Evolutionary conservation across 2,797 vertebrate species (phyloP).

Genomic region (Pseudotriccus pelzelni): DNA sequence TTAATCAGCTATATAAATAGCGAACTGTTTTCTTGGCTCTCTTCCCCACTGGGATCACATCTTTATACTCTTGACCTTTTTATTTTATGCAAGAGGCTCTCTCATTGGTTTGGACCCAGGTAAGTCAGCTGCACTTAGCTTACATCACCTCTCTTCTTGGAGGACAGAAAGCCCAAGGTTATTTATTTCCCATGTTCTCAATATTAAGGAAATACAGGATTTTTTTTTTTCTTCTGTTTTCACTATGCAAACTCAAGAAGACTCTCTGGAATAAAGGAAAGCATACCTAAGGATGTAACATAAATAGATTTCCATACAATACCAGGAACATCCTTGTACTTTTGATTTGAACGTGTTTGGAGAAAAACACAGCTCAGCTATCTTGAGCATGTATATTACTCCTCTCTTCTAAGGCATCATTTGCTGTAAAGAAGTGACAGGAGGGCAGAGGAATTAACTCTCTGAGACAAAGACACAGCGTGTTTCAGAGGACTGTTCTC

Average conservation of each 20-base stretch:
- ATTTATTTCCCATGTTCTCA: background rate
- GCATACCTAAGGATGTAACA: background rate
- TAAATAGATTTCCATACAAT: background rate
- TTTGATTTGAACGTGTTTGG: background rate
- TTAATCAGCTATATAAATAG: slow-evolving; percentile 73
- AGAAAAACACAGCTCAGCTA: background rate
- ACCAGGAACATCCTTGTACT: background rate
- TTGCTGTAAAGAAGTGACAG: background rate
- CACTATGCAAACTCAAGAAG: background rate
- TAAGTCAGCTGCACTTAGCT: background rate
- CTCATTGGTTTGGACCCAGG: background rate
- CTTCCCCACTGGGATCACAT: background rate
- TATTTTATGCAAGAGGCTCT: slow-evolving; percentile 17
- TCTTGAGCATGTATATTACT: background rate
- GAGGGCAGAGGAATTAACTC: background rate
- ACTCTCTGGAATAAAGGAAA: background rate
- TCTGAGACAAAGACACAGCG: background rate
- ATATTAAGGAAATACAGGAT: background rate
- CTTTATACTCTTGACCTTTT: slow-evolving; percentile 60
- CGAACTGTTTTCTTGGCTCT: slow-evolving; percentile 45
- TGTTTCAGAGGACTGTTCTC: background rate
- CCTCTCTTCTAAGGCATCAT: background rate
- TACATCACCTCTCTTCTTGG: background rate
- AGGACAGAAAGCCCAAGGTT: slow-evolving; percentile 1
- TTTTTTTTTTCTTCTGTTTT: background rate